Conservation (phyloP, 2,797 vertebrate species). For the Odontamblyopus lacepedii region DNA sequence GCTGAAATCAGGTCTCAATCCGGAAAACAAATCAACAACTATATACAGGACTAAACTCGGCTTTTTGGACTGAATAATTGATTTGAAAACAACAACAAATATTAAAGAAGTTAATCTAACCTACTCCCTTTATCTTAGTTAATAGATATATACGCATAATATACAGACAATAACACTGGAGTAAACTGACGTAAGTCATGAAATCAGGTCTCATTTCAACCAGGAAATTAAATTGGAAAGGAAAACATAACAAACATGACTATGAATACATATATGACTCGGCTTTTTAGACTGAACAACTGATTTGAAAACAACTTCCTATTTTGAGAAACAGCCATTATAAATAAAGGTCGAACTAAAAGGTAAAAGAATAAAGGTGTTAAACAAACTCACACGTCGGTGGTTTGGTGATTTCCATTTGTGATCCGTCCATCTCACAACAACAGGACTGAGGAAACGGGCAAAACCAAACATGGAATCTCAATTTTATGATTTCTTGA, state of each 20-base stretch:
- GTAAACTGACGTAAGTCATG: not conserved
- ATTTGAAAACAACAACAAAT: too few species aligned
- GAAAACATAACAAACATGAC: not conserved
- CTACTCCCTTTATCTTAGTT: too few species aligned
- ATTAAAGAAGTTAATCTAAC: too few species aligned
- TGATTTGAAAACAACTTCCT: too few species aligned
- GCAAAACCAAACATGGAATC: not conserved
- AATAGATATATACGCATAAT: too few species aligned
- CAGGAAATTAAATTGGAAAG: not conserved
- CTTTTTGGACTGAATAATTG: too few species aligned
- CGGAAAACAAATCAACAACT: not conserved
- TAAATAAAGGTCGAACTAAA: too few species aligned
- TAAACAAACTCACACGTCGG: constrained; percentile 51
- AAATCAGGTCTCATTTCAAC: not conserved
- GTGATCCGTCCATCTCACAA: not conserved
- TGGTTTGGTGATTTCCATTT: constrained; percentile 44
- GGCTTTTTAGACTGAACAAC: too few species aligned
- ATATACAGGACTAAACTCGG: not conserved
- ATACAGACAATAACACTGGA: too few species aligned
- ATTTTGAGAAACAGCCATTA: too few species aligned
- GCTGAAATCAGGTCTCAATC: not conserved
- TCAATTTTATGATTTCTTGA: constrained; percentile 57
- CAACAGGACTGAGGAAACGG: constrained; percentile 2
- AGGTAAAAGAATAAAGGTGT: not conserved
- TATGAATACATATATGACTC: not conserved